phyloP scores from a whole-genome alignment of 2,888 invertebrate species.

The Euclidia mi region DNA sequence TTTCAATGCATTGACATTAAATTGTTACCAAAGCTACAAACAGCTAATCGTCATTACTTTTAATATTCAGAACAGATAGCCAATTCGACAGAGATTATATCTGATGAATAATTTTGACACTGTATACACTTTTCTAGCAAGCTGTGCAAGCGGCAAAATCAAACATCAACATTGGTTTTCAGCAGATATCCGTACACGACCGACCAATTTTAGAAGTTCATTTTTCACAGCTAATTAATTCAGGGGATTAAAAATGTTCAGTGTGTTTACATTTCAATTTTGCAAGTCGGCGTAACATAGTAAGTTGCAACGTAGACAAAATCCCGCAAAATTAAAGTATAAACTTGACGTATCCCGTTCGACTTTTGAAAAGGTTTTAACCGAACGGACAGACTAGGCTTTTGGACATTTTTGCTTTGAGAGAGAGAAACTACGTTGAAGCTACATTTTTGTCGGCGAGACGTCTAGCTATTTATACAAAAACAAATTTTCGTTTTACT shows the following conservation, averaged over 20 bases:
- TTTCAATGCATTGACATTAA: slow-evolving; percentile 2
- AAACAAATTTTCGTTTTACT: no score
- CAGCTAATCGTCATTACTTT: no score
- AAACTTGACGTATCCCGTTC: slow-evolving; percentile 30
- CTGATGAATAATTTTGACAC: not conserved
- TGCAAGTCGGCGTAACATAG: slow-evolving; percentile 2
- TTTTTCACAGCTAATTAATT: slow-evolving; percentile 6
- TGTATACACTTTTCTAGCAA: slow-evolving; percentile 2
- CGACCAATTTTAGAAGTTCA: slow-evolving; percentile 5
- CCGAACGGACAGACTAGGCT: slow-evolving; percentile 27
- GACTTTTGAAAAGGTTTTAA: slow-evolving; percentile 23
- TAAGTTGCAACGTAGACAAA: slow-evolving; percentile 16
- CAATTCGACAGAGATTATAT: slow-evolving; percentile 2
- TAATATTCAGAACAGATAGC: no score
- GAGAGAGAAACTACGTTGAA: slow-evolving; percentile 1
- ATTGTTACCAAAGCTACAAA: no score
- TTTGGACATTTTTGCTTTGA: slow-evolving; percentile 37
- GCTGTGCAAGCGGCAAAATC: slow-evolving; percentile 8
- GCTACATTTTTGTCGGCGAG: not conserved
- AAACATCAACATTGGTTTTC: slow-evolving; percentile 11
- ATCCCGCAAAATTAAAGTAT: slow-evolving; percentile 40
- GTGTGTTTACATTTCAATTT: slow-evolving; percentile 25
- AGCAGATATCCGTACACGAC: not conserved
- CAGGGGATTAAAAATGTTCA: slow-evolving; percentile 30
- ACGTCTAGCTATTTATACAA: no score